Base-by-base conservation (phyloP, 2,797 vertebrate species). In the Pipistrellus nathusii region DNA sequence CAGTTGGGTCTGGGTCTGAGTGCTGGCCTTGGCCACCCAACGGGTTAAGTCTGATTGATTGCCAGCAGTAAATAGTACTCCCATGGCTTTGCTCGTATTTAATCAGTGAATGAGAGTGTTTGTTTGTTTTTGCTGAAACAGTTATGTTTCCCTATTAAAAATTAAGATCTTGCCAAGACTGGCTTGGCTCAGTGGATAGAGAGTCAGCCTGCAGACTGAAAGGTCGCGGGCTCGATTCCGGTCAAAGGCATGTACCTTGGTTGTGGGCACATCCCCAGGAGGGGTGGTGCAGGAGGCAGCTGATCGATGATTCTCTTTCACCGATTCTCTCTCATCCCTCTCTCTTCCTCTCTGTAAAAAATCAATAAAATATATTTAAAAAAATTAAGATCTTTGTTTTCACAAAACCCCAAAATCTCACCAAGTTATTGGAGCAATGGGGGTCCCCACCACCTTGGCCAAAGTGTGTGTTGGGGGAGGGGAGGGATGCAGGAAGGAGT, bases 331-430 rank as follows among this genome's bases (percentile, higher is more conserved):
- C 38, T 41, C 38, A 41, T 41, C 38, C 6, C 38, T 41, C 38
- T 41, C 38, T 41, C 38, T 41, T 41, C 38, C 38, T 41, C 38
- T 41, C 38, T 41, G 38, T 41, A 41, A 41, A 41, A 41, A 41
- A 41, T 41, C 38, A 41, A 41, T 41, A 41, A 41, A 41, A 41
- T 41, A 41, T 41, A 41, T 41, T 41, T 6, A 41, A 41, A 64
- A 66, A 71, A 93, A 76, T 81, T 13, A 88, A 86, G 76, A 59
- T 53, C 27, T 83, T 85, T 59, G 41, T 95, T 95, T 95, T 88
- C 90, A 88, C 17, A 55, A 59, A 53, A 64, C 30, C 10, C 17
- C 1, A 1, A 80, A 78, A 1, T 91, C 68, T 82, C 20, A 35
- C 35, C 53, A 59, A 71, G 72, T 80, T 10, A 7, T 1, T 5